Base-by-base conservation (phyloP, 2,113 vertebrate species). In the Erpornis zantholeuca region DNA sequence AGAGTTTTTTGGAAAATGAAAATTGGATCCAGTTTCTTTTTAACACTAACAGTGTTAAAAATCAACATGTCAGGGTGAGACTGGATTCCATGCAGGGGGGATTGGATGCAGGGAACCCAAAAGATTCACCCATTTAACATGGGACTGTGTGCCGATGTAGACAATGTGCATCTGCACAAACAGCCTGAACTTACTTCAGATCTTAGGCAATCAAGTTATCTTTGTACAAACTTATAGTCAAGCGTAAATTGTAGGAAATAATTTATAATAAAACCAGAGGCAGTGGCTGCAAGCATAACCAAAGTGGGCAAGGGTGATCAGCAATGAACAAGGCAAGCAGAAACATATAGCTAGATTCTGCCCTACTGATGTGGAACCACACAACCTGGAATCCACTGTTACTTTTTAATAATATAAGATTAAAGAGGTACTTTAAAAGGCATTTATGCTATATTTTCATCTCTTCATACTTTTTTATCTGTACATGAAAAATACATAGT, bases 91-190 rank as follows among this genome's bases (percentile, higher is more conserved):
- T 66, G 35, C 42, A 73, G 24, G 18, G 38, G 23, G 35, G 2
- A 60, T 18, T 36, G 57, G 57, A 60, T 36, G 57, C 23, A 36
- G 57, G 24, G 23, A 83, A 71, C 7, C 50, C 65, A 52, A 87
- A 71, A 22, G 35, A 33, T 15, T 20, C 9, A n/a, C 22, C 25
- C 21, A 75, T 85, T 86, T 40, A 85, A 85, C 18, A 54, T 1
- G 3, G 56, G 20, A 90, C 7, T 0, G 0, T n/a, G 25, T 71
- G 38, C 31, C 31, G 64, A 10, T 40, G 63, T 42, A 28, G 23
- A 29, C 50, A 86, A 65, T 4, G 3, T 38, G 27, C 36, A 65
- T 65, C 29, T 50, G 35, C n/a, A 92, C 7, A 75, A 81, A 75
- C 36, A 65, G 12, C 7, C 47, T 44, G 65, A 92, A 71, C 3